These are phyloP conservation scores for Takifugu rubripes DNA, from an alignment of 2,797 vertebrate genomes.

Conservation along the genomic window DNA sequence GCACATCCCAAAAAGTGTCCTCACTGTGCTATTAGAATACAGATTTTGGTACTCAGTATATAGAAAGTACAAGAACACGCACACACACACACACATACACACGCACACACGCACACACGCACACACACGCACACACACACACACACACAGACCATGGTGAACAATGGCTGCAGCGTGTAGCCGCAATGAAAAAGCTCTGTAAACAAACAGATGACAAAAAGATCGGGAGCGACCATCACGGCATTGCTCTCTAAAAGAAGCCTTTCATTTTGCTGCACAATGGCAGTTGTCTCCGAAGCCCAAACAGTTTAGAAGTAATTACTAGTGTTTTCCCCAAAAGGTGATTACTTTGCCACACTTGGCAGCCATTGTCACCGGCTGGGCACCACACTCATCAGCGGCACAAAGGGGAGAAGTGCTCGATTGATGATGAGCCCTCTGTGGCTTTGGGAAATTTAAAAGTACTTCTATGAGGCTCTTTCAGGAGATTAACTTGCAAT, in stretches of 20 bases:
- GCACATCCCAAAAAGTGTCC: too few relatives aligned
- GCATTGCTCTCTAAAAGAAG: constrained; percentile 59
- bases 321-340: constrained; percentile 79
- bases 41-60: too few relatives aligned
- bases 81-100: too few relatives aligned
- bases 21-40: too few relatives aligned
- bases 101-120: neutral
- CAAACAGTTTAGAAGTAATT: constrained; percentile 86
- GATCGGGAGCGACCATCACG: constrained; percentile 54
- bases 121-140: constrained; percentile 6
- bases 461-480: constrained; percentile 80
- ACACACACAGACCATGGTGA: constrained; percentile 8
- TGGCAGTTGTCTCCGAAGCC: constrained; percentile 76
- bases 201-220: constrained; percentile 70
- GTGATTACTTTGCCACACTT: constrained; percentile 81
- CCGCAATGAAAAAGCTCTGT: constrained; percentile 67
- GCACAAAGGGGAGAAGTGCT: constrained; percentile 78
- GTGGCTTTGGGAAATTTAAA: constrained; percentile 78
- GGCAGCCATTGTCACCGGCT: constrained; percentile 76
- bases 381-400: constrained; percentile 72
- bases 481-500: constrained; percentile 85
- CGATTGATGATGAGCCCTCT: constrained; percentile 79
- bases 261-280: constrained; percentile 71
- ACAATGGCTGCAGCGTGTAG: constrained; percentile 32
- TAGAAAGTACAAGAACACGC: too few relatives aligned